Evolutionary conservation across 2,888 invertebrate genomes (phyloP).

Genomic region (Cephalotes varians): DNA sequence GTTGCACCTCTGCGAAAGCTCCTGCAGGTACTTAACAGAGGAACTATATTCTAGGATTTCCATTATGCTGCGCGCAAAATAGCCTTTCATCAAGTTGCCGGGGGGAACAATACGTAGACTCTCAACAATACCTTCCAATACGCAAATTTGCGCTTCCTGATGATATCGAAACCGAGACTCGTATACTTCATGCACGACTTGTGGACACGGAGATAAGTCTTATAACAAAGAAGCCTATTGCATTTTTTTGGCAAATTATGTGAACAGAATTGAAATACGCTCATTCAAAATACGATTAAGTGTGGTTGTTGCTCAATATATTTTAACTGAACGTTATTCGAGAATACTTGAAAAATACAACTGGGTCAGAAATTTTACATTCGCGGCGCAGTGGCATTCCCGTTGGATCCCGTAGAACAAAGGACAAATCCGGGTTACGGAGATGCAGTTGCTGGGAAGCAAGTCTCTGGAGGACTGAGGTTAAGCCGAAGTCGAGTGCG

Average conservation of each 20-base stretch:
- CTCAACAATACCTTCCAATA: slow-evolving; percentile 40
- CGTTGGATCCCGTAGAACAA: slow-evolving; percentile 61
- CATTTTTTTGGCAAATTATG: background rate
- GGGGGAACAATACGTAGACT: slow-evolving; percentile 22
- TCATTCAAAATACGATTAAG: background rate
- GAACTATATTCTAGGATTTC: slow-evolving; percentile 60
- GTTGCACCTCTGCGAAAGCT: slow-evolving; percentile 57
- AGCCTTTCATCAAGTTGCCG: slow-evolving; percentile 66
- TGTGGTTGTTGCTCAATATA: too few species aligned
- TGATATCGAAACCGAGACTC: slow-evolving; percentile 45
- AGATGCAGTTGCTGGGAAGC: slow-evolving; percentile 42
- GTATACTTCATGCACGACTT: background rate
- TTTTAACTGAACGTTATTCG: background rate
- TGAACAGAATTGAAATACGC: background rate
- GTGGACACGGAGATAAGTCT: background rate
- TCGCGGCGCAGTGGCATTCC: slow-evolving; percentile 24
- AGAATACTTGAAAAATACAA: background rate
- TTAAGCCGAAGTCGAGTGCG: slow-evolving; percentile 65
- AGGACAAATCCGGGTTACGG: slow-evolving; percentile 62
- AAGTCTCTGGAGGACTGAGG: slow-evolving; percentile 54
- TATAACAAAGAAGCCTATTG: background rate
- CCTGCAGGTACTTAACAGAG: slow-evolving; percentile 68
- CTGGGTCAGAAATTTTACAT: background rate
- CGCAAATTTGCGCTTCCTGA: slow-evolving; percentile 43
- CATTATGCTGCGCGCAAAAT: slow-evolving; percentile 66